These are phyloP conservation scores for Lordiphosa mommai DNA, from an alignment of 1,140 invertebrate genomes.

Conservation along the genomic window DNA sequence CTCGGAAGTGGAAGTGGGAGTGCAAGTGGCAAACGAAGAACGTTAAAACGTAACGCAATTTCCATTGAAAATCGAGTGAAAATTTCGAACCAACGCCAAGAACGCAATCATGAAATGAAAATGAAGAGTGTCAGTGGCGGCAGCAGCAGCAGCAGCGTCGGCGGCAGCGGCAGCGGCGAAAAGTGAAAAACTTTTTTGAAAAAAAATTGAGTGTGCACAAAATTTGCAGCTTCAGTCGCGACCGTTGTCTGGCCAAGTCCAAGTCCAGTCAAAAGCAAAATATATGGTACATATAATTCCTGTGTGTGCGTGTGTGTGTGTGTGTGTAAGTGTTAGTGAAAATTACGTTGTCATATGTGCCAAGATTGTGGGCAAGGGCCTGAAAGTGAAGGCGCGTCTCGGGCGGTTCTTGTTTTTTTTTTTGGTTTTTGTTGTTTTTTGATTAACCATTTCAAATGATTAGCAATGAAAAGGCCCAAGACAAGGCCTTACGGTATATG, in stretches of 20 bases:
- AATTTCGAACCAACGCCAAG: conserved; percentile 17
- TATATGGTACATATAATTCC: conserved; percentile 73
- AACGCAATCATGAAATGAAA: conserved; percentile 19
- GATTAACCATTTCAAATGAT: conserved; percentile 28
- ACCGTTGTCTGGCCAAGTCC: conserved; percentile 33
- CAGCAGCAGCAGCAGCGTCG: conserved; percentile 5
- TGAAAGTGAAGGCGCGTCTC: conserved; percentile 22
- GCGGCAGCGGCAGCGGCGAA: conserved; percentile 28
- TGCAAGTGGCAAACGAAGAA: conserved; percentile 12
- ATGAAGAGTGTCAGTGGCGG: conserved; percentile 10
- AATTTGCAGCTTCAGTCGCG: conserved; percentile 50
- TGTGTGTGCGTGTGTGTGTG: conserved; percentile 21
- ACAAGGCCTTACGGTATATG: conserved; percentile 39
- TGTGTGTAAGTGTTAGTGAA: conserved; percentile 43
- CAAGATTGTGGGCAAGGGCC: conserved; percentile 46
- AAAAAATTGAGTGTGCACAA: conserved; percentile 45
- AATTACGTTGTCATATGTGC: conserved; percentile 76
- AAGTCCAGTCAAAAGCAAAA: conserved; percentile 43
- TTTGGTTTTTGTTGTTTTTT: too few species aligned
- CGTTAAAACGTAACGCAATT: conserved; percentile 9
- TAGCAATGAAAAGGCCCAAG: conserved; percentile 34
- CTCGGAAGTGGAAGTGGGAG: conserved; percentile 6
- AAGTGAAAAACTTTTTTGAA: conserved; percentile 10
- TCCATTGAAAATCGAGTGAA: conserved; percentile 6
- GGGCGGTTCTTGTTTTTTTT: not conserved